phyloP scores from a whole-genome alignment of 2,797 vertebrate genomes.

The Cossypha polioptera region DNA sequence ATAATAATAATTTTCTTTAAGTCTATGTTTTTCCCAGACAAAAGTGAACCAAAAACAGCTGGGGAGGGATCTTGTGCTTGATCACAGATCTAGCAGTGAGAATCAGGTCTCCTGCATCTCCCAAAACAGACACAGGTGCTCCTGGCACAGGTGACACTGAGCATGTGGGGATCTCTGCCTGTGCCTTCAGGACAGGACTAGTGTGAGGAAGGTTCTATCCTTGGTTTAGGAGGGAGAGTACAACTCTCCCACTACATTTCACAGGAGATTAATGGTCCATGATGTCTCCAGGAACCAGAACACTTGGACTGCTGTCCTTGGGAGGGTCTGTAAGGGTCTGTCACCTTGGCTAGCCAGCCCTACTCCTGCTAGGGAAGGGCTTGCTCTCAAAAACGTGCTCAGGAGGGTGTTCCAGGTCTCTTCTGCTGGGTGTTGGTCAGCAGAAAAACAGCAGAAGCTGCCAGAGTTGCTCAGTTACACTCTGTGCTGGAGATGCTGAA shows the following conservation, averaged over 20 bases:
- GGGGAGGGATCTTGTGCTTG: not conserved
- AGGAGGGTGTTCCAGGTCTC: not conserved
- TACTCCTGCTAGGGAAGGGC: rapidly evolving
- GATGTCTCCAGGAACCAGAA: not conserved
- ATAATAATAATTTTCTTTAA: not conserved
- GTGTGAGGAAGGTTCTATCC: not conserved
- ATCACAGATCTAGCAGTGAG: not conserved
- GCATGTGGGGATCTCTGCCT: not conserved
- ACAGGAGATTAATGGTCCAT: not conserved
- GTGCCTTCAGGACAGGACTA: not conserved
- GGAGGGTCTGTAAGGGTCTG: not conserved
- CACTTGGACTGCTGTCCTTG: not conserved
- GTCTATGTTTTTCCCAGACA: not conserved
- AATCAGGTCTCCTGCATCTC: not conserved
- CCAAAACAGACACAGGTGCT: not conserved
- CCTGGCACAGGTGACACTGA: not conserved
- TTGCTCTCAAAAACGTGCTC: not conserved
- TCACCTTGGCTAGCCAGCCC: not conserved
- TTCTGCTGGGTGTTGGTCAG: not conserved
- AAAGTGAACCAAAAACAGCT: not conserved
- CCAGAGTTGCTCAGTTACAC: not conserved
- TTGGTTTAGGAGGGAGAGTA: not conserved
- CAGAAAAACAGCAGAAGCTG: not conserved
- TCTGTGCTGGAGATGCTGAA: not conserved
- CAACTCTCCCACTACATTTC: not conserved